Evolutionary conservation across 2,113 vertebrate species (phyloP).

Genomic region (Phoenicopterus ruber): DNA sequence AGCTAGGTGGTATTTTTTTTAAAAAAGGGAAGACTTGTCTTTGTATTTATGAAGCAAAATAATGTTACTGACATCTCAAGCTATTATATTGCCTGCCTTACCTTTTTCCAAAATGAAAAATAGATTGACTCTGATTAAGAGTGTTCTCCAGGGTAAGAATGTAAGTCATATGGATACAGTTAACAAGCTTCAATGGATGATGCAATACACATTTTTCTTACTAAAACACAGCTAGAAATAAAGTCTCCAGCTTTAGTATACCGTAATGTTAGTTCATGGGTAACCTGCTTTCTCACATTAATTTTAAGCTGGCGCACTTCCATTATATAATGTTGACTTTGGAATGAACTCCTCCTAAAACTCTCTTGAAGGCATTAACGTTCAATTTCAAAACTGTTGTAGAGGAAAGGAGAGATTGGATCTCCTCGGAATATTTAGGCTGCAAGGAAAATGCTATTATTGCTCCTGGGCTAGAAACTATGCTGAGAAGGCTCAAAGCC

Average conservation of each 20-base stretch:
- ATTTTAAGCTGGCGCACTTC: background rate
- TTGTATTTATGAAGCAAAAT: background rate
- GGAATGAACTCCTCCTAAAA: background rate
- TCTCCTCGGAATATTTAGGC: background rate
- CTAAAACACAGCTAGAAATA: background rate
- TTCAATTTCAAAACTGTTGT: background rate
- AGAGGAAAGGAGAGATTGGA: background rate
- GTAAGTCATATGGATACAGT: background rate
- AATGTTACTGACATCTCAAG: background rate
- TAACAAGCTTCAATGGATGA: background rate
- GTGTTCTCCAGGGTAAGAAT: background rate
- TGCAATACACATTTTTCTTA: background rate
- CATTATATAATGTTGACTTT: conserved; percentile 8
- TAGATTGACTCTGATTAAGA: background rate
- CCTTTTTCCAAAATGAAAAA: background rate
- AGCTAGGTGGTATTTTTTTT: background rate
- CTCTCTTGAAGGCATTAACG: background rate
- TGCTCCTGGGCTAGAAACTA: background rate
- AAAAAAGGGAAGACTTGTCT: background rate
- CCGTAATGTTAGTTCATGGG: background rate
- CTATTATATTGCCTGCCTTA: background rate
- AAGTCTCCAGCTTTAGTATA: background rate
- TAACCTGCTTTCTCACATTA: background rate
- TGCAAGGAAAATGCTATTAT: background rate
- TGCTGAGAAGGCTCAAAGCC: background rate